These are phyloP conservation scores for Cyanocitta stelleri DNA, from an alignment of 2,113 vertebrate species.

Conservation along the genomic window DNA sequence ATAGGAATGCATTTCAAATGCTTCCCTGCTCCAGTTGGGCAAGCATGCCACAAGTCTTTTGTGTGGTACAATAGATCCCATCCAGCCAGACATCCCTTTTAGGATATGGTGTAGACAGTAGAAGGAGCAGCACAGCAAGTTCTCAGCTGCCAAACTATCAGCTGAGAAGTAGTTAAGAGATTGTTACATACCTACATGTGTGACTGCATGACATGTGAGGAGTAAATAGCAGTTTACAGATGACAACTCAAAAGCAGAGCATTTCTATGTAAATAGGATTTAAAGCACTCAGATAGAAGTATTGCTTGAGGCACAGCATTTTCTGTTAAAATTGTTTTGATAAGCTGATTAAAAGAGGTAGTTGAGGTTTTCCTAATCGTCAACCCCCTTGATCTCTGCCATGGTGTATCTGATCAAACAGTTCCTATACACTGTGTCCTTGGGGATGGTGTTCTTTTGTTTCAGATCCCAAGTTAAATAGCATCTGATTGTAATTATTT, in stretches of 20 bases:
- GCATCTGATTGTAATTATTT: background rate
- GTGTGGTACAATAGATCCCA: background rate
- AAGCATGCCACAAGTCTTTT: background rate
- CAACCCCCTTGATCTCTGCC: slow-evolving; percentile 9
- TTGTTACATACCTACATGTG: background rate
- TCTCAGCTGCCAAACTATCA: background rate
- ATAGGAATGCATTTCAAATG: background rate
- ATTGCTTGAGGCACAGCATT: background rate
- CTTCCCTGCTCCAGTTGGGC: background rate
- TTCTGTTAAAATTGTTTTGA: slow-evolving; percentile 6
- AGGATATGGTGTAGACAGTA: background rate
- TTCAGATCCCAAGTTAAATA: slow-evolving; percentile 12
- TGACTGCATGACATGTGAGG: background rate
- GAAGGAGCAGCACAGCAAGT: background rate
- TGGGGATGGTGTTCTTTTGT: slow-evolving; percentile 7
- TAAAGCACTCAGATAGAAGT: background rate
- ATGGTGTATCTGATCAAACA: background rate
- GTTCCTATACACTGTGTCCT: background rate
- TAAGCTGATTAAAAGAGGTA: slow-evolving; percentile 21
- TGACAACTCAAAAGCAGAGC: background rate
- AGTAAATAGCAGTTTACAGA: background rate
- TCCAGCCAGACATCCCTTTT: background rate
- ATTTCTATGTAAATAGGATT: background rate
- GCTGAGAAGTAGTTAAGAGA: background rate
- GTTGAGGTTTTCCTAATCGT: background rate